Conservation (phyloP, 35 echinoderm and acorn worm species). For the Patiria miniata region DNA sequence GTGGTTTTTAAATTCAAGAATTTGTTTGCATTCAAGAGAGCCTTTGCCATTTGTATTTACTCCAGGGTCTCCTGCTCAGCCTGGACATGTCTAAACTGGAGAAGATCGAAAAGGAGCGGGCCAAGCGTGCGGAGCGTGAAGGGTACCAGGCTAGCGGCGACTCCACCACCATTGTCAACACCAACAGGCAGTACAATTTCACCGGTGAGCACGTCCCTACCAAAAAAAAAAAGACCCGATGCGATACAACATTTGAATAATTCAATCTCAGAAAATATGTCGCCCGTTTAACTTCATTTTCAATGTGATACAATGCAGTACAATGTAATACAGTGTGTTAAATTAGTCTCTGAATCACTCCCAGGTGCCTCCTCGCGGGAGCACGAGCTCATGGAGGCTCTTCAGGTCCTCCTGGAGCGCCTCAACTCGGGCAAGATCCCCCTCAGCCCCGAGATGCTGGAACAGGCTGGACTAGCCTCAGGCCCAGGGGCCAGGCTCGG, state of each 20-base stretch:
- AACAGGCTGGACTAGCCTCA: constrained; percentile 44
- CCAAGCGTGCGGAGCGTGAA: constrained; percentile 14
- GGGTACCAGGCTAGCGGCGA: constrained; percentile 27
- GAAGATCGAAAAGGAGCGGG: constrained; percentile 38
- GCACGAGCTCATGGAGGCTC: constrained; percentile 88
- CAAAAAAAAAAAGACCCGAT: no score
- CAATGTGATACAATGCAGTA: no score
- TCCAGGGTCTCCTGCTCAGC: constrained; percentile 66
- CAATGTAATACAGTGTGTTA: no score
- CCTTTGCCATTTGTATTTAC: no score
- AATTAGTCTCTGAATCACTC: no score
- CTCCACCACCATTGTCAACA: constrained; percentile 22
- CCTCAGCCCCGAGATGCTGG: constrained; percentile 90
- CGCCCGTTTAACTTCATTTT: no score
- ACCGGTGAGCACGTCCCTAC: constrained; percentile 20
- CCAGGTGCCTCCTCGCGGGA: constrained; percentile 66
- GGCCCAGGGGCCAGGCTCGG: constrained; percentile 20
- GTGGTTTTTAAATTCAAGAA: no score
- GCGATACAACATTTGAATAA: no score
- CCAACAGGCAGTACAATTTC: constrained; percentile 60
- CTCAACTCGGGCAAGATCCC: constrained; percentile 92
- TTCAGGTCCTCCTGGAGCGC: constrained; percentile 79
- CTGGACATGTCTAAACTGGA: constrained; percentile 85
- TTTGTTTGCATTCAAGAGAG: no score
- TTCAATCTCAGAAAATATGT: no score